These are phyloP conservation scores for Sinocyclocheilus anophthalmus DNA, from an alignment of 2,113 vertebrate species.

Conservation along the genomic window DNA sequence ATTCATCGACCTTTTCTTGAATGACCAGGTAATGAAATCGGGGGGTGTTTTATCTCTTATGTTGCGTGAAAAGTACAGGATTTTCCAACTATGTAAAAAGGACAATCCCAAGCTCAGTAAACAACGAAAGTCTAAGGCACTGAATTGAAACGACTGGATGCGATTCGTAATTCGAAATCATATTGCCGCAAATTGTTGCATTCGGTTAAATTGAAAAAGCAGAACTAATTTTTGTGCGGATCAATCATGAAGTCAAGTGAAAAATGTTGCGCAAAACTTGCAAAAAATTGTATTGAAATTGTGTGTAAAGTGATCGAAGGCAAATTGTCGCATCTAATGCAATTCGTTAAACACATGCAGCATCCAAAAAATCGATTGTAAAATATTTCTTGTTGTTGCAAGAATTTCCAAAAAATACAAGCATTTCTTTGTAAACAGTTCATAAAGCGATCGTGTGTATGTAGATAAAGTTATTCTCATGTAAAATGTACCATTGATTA, in stretches of 20 bases:
- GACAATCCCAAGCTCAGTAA: no score
- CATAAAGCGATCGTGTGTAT: no score
- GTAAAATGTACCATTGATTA: no score
- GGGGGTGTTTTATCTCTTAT: no score
- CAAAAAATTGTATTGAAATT: neutral
- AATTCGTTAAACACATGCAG: neutral
- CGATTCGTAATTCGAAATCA: neutral
- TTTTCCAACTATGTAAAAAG: no score
- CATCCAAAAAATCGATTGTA: neutral
- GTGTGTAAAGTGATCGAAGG: neutral
- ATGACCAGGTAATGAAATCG: slow-evolving; percentile 81
- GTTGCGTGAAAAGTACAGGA: no score
- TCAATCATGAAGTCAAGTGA: neutral
- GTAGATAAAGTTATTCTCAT: no score
- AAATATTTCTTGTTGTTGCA: neutral
- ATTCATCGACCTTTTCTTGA: slow-evolving; percentile 92
- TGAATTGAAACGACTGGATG: no score
- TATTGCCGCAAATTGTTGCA: neutral
- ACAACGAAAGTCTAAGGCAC: no score
- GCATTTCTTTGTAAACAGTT: no score
- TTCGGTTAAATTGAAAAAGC: neutral
- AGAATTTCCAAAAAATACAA: neutral
- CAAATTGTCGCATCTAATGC: neutral
- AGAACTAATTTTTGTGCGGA: neutral
- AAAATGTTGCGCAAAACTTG: neutral